Evolutionary conservation across 2,888 invertebrate species (phyloP), one percentile per base, ranked within the genome.

Genomic region (Galerucella calmariensis): DNA sequence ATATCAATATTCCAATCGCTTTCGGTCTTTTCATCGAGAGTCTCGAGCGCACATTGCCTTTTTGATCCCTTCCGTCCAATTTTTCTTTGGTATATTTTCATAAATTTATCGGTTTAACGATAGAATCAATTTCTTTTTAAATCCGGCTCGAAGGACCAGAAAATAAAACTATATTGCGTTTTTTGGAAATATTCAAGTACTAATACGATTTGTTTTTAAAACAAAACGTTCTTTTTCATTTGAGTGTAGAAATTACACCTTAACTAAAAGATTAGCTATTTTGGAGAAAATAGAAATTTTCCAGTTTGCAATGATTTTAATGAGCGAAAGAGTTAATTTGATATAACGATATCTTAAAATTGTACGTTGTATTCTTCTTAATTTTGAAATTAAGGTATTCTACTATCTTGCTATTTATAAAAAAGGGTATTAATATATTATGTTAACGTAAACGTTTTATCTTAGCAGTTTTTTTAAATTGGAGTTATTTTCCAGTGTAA

Each of bases 401-500:
- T 72, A 65, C 65, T 78, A 73, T 75, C 76, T 78, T 78, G 59
- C 69, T 66, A 61, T 51, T 65, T 56, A 20, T 56, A 56, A 10
- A 65, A 65, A 69, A 70, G 71, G 71, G 68, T 75, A 71, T 75
- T 74, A 73, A 65, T 63, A 69, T 74, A n/a, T 53, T 53, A 71
- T 75, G 75, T 77, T 74, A 53, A 72, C 58, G 51, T 72, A 72
- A 65, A 46, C 16, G 44, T 48, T 65, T 65, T 65, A 65, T 41
- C 63, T 63, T 44, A 63, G 16, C 63, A 44, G 63, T 63, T 63
- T 63, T 63, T 48, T 68, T 69, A 11, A 67, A 44, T 62, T 67
- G 65, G 63, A n/a, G 62, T 74, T 73, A 73, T 72, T 71, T 78
- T 72, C 65, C 66, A 72, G 68, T 44, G 67, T 58, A 71, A 67